Base-by-base conservation (phyloP, 2,888 invertebrate species). In the Adelognathus sp. region DNA sequence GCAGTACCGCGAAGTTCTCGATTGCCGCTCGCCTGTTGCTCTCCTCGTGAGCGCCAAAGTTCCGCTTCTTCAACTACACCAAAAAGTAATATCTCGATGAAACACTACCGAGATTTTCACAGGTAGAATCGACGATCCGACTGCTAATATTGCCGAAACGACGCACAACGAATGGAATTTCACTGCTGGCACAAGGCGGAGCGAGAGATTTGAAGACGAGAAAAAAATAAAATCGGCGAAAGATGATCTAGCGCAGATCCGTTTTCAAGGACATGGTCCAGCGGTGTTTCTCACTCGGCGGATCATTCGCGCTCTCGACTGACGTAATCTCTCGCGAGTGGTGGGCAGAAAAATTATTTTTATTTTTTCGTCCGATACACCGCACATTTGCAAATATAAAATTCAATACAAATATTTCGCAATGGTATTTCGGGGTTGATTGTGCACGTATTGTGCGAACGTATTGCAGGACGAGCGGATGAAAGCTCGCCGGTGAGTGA, bases 401-500 rank as follows among this genome's bases (percentile, higher is more conserved):
- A n/a, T n/a, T n/a, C n/a, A 0, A 0, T 36, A 3, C 36, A 11
- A 3, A n/a, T 1, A n/a, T n/a, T n/a, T n/a, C n/a, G n/a, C n/a
- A n/a, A n/a, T n/a, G n/a, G 36, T 11, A n/a, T 36, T 36, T n/a
- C 1, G n/a, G 1, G 36, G 1, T 1, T 36, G 9, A 3, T 9
- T 33, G 11, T 9, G 11, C 2, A n/a, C n/a, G 39, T 39, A n/a
- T n/a, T 39, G 36, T 1, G 1, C 7, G 18, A 39, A 9, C 46
- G 46, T 4, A 46, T 46, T 46, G 21, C 46, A 5, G 56, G 36
- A 69, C 41, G 69, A 16, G 9, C 64, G 16, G 11, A 63, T 56
- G 29, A 11, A 52, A 58, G 64, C 69, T 46, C 39, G 76, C 60
- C 76, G 73, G 71, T 50, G 73, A 69, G 78, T 73, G 52, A 77